A percentile compares a stretch with the other conserved stretches of the same genome.
These are phyloP conservation scores for Heliconius aoede DNA, from an alignment of 2,888 invertebrate genomes.

Conservation along the genomic window DNA sequence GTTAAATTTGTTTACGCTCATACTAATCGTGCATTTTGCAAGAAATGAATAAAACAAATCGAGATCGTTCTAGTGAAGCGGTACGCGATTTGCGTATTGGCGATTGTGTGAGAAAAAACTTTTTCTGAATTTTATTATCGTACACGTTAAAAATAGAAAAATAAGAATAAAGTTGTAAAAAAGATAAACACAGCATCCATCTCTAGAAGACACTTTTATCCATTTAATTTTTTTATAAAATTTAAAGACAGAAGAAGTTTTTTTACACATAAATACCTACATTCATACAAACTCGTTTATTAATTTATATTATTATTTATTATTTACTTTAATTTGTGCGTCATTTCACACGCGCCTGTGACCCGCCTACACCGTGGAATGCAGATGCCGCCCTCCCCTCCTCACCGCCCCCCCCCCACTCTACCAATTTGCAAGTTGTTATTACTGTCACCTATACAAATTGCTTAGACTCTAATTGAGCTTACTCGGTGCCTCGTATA, in stretches of 20 bases:
- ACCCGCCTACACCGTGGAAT: constrained; percentile 33
- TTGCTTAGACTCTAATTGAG: constrained; percentile 47
- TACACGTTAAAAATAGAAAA: no score
- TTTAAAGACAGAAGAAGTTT: not conserved
- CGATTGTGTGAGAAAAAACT: no score
- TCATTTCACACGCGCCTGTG: constrained; percentile 1
- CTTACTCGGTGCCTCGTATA: constrained; percentile 15
- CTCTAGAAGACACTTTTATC: not conserved
- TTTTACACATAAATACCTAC: not conserved
- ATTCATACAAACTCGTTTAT: not conserved
- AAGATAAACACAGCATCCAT: no score
- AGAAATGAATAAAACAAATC: no score
- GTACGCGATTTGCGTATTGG: no score
- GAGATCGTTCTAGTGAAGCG: no score
- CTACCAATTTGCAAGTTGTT: constrained; percentile 47
- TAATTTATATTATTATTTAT: no score
- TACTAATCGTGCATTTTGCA: no score
- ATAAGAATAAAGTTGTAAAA: no score
- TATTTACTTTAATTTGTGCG: not conserved
- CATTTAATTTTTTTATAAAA: not conserved
- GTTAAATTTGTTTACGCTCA: no score
- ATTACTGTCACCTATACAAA: constrained; percentile 49
- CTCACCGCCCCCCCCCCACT: constrained; percentile 45
- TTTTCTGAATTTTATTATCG: no score
- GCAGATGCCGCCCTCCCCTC: constrained; percentile 43